Base-by-base conservation (phyloP, 2,113 vertebrate genomes). In the Lophius piscatorius region DNA sequence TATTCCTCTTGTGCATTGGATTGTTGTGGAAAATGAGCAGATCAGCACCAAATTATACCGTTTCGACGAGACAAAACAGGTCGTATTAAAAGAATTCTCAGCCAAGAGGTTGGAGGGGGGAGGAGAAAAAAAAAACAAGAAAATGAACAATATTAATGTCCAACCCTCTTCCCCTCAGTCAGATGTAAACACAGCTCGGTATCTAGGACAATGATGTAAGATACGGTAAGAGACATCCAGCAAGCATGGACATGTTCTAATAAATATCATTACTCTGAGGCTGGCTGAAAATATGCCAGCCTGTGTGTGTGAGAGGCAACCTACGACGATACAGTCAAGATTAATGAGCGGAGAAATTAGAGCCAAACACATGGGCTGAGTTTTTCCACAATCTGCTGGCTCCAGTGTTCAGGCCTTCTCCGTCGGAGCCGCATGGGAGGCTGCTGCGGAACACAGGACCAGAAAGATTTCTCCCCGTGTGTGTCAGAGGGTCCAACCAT, bases 291-390 rank as follows among this genome's bases (percentile, higher is more conserved):
- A 76, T 51, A 74, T 78, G 76, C 80, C 83, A 78, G 70, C 59
- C 74, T 63, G 57, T 2, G 34, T 78, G 69, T 63, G 57, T 2
- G 34, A 80, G 69, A 68, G 35, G 48, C 61, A 61, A 52, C 55
- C 22, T 64, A 45, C 33, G 63, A 74, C 78, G n/a, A n/a, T 67
- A 13, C 60, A 74, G 63, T 59, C 23, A 87, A 84, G 85, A 88
- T 84, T 74, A 90, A 90, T 80, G 83, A 87, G 86, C 82, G 78
- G 74, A 83, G 76, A 82, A 87, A 86, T 85, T 38, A 70, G 70
- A 83, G 61, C 81, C 78, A 78, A 85, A 82, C 76, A 87, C 61
- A 29, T 28, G 50, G 14, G 31, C 5, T 7, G 8, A 66, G 67
- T 81, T 41, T 57, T 45, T 70, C 50, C 54, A 50, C 41, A 38